Evolutionary conservation across 2,797 vertebrate species (phyloP).

Genomic region (Rhinoraja longicauda): DNA sequence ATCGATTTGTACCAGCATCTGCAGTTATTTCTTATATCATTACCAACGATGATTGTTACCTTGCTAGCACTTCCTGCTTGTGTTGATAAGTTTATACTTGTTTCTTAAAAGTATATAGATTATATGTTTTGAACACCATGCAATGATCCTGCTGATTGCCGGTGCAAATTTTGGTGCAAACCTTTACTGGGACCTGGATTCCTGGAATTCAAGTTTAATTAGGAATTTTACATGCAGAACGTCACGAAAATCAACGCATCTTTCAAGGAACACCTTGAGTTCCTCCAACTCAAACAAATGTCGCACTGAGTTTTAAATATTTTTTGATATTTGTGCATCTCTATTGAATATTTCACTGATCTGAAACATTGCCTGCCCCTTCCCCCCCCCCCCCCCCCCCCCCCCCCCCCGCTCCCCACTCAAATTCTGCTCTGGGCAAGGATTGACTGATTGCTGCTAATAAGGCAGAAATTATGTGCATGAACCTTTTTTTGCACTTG

Average conservation of each 20-base stretch:
- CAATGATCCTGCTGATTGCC: background rate
- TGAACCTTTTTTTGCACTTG: no score
- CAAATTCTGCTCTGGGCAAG: background rate
- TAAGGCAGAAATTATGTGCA: background rate
- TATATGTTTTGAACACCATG: background rate
- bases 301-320: background rate
- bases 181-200: background rate
- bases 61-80: background rate
- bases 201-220: constrained; percentile 14
- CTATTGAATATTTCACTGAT: no score
- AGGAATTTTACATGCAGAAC: background rate
- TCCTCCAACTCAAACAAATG: background rate
- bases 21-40: no score
- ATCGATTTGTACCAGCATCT: no score
- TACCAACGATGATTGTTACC: no score
- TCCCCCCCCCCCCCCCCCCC: no score
- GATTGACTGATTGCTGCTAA: background rate
- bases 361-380: no score
- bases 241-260: background rate
- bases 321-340: background rate
- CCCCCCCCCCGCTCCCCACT: no score
- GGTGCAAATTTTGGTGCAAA: no score
- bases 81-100: background rate
- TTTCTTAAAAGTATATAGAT: background rate
- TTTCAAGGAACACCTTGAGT: background rate